A percentile compares a stretch with the other conserved stretches of the same genome.
Evolutionary conservation across 1,140 invertebrate genomes (phyloP).

Genomic region (Lethocerus indicus): DNA sequence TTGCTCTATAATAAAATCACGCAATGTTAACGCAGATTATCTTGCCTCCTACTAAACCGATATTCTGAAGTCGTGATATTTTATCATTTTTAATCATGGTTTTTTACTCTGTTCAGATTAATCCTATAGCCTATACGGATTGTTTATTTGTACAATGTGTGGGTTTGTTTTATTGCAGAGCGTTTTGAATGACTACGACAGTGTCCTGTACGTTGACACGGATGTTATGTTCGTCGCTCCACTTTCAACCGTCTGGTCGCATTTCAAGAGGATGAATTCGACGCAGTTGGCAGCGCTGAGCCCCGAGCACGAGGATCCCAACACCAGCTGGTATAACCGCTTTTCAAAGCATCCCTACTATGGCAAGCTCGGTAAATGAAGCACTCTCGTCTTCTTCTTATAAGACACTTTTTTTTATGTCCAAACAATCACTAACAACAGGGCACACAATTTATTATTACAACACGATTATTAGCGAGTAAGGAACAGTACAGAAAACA

Average conservation of each 20-base stretch:
- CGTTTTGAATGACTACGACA: constrained; percentile 59
- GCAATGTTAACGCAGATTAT: too few relatives aligned
- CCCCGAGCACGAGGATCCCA: constrained; percentile 78
- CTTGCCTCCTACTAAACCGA: too few relatives aligned
- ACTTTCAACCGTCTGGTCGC: constrained; percentile 61
- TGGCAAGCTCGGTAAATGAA: constrained; percentile 49
- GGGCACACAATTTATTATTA: too few relatives aligned
- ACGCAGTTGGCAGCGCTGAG: constrained; percentile 74
- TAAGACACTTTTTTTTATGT: too few relatives aligned
- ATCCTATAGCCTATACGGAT: neutral
- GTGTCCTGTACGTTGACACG: constrained; percentile 85
- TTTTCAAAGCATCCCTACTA: constrained; percentile 92
- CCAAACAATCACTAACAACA: too few relatives aligned
- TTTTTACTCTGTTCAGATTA: neutral
- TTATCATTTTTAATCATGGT: too few relatives aligned
- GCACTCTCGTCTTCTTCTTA: neutral
- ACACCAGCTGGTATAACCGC: constrained; percentile 88
- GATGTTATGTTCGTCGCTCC: constrained; percentile 77
- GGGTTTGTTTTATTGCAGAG: constrained; percentile 35
- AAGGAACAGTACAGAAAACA: too few relatives aligned
- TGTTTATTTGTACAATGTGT: constrained; percentile 8
- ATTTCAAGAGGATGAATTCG: constrained; percentile 69
- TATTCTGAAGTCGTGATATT: too few relatives aligned
- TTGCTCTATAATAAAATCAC: too few relatives aligned
- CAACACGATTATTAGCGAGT: too few relatives aligned